phyloP scores from a whole-genome alignment of 2,888 invertebrate species.

The Scaptomyza caliginosa region DNA sequence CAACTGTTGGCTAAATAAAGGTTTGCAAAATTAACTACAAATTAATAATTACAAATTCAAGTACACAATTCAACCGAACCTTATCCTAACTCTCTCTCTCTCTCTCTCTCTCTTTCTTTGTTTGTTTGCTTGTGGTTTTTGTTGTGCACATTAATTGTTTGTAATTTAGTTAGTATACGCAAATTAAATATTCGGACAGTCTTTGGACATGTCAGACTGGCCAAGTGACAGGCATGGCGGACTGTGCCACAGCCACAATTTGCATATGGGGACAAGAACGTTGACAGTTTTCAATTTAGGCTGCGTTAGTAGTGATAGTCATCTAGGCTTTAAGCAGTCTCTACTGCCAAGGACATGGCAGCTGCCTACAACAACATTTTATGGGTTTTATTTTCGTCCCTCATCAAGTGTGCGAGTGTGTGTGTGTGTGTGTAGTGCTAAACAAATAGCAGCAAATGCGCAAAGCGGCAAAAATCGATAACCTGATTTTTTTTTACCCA shows the following conservation, averaged over 20 bases:
- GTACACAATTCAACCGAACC: neutral
- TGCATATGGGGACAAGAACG: constrained; percentile 24
- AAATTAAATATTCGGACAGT: constrained; percentile 49
- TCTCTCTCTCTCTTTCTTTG: too few relatives aligned
- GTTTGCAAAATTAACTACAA: constrained; percentile 35
- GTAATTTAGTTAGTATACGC: constrained; percentile 50
- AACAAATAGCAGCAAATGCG: constrained; percentile 57
- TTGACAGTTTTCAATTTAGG: constrained; percentile 44
- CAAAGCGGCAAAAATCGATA: constrained; percentile 67
- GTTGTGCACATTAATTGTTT: constrained; percentile 40
- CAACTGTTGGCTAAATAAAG: constrained; percentile 38
- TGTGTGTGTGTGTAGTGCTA: constrained; percentile 31
- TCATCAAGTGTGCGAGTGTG: constrained; percentile 4
- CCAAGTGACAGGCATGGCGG: constrained; percentile 10
- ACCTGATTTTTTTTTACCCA: constrained; percentile 70
- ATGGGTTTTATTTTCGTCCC: constrained; percentile 13
- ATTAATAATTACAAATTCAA: constrained; percentile 34
- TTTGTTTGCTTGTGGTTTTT: neutral
- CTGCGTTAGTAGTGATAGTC: constrained; percentile 21
- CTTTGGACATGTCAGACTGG: constrained; percentile 1
- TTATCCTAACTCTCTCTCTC: neutral
- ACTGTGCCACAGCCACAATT: constrained; percentile 24
- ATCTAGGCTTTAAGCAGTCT: constrained; percentile 51
- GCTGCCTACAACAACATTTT: constrained; percentile 26
- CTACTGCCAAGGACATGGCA: constrained; percentile 51